Conservation (phyloP, 2,113 vertebrate genomes). For the Nibea albiflora region DNA sequence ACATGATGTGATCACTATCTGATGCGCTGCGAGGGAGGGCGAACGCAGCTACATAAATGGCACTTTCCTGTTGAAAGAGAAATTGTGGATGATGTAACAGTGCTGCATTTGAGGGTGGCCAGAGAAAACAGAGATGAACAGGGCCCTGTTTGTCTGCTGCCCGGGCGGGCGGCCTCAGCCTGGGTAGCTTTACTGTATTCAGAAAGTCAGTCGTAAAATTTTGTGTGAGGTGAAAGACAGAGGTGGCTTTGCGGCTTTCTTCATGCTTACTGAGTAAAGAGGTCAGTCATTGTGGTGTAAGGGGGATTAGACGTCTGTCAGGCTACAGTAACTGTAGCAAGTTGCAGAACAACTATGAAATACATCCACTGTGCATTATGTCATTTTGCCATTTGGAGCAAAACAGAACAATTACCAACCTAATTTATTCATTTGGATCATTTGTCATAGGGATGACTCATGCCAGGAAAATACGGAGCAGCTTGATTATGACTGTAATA, state of each 20-base stretch:
- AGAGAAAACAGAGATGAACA: slow-evolving; percentile 67
- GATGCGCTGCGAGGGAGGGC: slow-evolving; percentile 50
- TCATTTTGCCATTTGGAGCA: slow-evolving; percentile 53
- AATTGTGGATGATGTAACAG: slow-evolving; percentile 67
- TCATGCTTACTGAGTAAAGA: slow-evolving; percentile 38
- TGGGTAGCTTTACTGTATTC: slow-evolving; percentile 55
- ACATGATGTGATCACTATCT: slow-evolving; percentile 76
- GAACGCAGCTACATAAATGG: slow-evolving; percentile 54
- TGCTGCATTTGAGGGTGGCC: slow-evolving; percentile 54
- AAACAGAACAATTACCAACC: slow-evolving; percentile 49
- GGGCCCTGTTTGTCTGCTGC: slow-evolving; percentile 66
- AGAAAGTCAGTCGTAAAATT: slow-evolving; percentile 61
- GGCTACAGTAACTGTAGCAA: slow-evolving; percentile 36
- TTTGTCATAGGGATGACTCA: slow-evolving; percentile 36
- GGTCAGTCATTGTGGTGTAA: slow-evolving; percentile 33
- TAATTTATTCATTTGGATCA: slow-evolving; percentile 63
- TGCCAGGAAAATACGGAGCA: slow-evolving; percentile 72
- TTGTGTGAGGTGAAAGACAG: slow-evolving; percentile 54
- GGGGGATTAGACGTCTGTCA: slow-evolving; percentile 46
- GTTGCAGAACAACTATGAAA: slow-evolving; percentile 44
- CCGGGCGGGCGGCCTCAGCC: slow-evolving; percentile 32
- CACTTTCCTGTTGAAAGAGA: slow-evolving; percentile 70
- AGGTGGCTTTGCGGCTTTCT: slow-evolving; percentile 47
- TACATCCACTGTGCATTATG: slow-evolving; percentile 52
- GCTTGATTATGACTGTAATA: slow-evolving; percentile 73